Conservation (phyloP, 2,113 vertebrate genomes). For the Pachypanchax playfairii region DNA sequence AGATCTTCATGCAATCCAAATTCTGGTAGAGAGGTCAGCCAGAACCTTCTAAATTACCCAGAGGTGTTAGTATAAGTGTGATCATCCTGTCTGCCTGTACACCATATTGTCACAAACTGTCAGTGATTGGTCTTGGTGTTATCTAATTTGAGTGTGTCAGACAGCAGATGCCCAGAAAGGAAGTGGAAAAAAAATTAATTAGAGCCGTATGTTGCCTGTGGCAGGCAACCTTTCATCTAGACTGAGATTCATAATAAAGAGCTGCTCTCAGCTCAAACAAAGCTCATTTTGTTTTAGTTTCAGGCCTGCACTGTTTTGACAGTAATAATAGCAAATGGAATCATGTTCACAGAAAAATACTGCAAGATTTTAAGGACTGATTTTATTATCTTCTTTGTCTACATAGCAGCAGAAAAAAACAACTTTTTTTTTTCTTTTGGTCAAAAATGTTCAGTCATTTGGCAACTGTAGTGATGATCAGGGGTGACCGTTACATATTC, state of each 20-base stretch:
- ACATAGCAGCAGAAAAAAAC: too few species aligned
- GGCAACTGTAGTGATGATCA: too few species aligned
- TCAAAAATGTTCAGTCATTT: too few species aligned
- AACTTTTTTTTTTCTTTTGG: too few species aligned
- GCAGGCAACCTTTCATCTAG: constrained; percentile 15
- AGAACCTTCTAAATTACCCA: constrained; percentile 2
- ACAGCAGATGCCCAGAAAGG: constrained; percentile 8
- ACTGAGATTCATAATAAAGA: constrained; percentile 13
- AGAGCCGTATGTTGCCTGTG: background rate
- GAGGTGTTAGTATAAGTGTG: constrained; percentile 11
- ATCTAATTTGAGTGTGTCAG: constrained; percentile 33
- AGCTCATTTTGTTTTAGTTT: background rate
- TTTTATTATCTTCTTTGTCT: background rate
- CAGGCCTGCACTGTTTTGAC: background rate
- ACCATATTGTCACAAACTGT: background rate
- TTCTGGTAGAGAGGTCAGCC: constrained; percentile 11
- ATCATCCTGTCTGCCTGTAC: constrained; percentile 9
- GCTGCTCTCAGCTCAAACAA: background rate
- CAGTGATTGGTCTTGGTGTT: constrained; percentile 22
- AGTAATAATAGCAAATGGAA: background rate
- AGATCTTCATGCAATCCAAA: background rate
- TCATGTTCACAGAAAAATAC: background rate
- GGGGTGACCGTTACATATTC: too few species aligned
- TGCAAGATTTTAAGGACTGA: background rate
- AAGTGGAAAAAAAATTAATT: constrained; percentile 27